Percentiles rank a stretch among this genome's conserved stretches.
Conservation (phyloP, 2,797 vertebrate species). For the Ctenopoma kingsleyae region DNA sequence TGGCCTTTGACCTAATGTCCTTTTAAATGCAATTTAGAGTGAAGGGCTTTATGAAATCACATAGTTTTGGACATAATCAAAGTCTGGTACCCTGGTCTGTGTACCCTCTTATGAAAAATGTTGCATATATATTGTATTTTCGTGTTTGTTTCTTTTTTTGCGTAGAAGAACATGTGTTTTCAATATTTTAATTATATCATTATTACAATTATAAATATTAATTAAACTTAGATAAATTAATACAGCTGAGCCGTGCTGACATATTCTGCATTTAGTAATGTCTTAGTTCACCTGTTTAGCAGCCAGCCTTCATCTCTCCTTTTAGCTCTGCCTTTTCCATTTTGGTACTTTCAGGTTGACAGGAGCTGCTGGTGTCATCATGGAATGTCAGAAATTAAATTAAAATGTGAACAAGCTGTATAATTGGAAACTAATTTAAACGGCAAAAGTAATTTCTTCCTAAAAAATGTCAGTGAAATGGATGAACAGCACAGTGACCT, state of each 20-base stretch:
- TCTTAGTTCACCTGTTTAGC: conserved; percentile 11
- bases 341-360: conserved; percentile 37
- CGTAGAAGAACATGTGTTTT: neutral
- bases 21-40: conserved; percentile 61
- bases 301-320: conserved; percentile 8
- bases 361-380: conserved; percentile 49
- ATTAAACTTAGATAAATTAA: neutral
- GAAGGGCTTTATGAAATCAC: conserved; percentile 25
- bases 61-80: conserved; percentile 4
- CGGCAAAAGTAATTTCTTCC: conserved; percentile 45
- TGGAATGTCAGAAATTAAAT: conserved; percentile 63
- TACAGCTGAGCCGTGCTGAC: neutral
- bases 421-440: conserved; percentile 65
- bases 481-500: conserved; percentile 48
- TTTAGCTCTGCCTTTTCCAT: conserved; percentile 20
- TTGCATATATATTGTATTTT: neutral
- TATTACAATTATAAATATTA: neutral
- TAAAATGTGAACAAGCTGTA: conserved; percentile 61
- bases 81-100: neutral
- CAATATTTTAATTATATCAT: too few relatives aligned
- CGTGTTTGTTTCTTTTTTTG: conserved; percentile 1
- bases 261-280: neutral
- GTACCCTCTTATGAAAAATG: neutral
- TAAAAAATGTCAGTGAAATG: conserved; percentile 50
- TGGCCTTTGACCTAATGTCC: conserved; percentile 67